Evolutionary conservation across 2,113 vertebrate genomes (phyloP), one percentile per base, ranked within the genome.

Genomic region (Spheniscus mendiculus): DNA sequence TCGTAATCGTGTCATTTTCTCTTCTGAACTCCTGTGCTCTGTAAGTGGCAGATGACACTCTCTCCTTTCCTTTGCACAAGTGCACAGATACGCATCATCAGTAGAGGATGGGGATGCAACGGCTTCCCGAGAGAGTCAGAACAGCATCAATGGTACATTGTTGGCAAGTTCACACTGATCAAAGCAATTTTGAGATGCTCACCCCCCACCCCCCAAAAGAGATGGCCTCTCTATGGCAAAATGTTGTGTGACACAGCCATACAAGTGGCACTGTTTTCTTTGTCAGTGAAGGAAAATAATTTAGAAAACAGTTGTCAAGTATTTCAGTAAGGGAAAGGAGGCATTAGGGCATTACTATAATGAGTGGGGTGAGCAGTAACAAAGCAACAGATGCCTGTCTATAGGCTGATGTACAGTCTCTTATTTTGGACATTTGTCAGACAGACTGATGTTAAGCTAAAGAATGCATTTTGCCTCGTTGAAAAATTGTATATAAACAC

Each of bases 161-260:
- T 44, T 74, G 96, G 82, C 89, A 93, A 84, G 81, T 78, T 93
- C 79, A 69, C 80, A 96, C 77, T 77, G 90, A 95, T 96, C 93
- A 94, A 93, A 94, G 87, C 82, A 79, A 81, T 95, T 94, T 92
- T 53, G 74, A 89, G 90, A 63, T 47, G 53, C 79, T 83, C 53
- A 61, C 2, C 14, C 65, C 36, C 44, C 5, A 0, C 23, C 27
- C 20, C 16, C 26, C 15, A 0, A 79, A 94, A 83, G 89, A 89
- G 62, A 87, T 55, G 59, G 87, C 73, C 77, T 92, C 72, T 62
- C 70, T 76, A 21, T 55, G 80, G 88, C 82, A 94, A 85, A 95
- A 94, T 70, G 87, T 79, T 89, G 36, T 49, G 59, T 88, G 88
- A 93, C 72, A 78, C 50, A 67, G 80, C 23, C 50, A 9, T 67